Evolutionary conservation across 2,888 invertebrate genomes (phyloP).

Genomic region (Drosophila lacicola): DNA sequence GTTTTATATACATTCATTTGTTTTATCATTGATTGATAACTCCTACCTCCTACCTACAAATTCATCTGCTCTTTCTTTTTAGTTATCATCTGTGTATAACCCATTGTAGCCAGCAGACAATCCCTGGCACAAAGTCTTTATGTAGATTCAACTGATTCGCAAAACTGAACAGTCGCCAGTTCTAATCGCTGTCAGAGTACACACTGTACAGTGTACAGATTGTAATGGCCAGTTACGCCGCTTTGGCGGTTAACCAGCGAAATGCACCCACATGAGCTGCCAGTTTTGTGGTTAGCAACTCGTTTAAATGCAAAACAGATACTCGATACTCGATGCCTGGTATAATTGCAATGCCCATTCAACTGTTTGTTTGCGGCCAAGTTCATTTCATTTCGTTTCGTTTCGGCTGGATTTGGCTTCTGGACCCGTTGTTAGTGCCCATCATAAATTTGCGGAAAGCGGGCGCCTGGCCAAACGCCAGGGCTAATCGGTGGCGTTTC

Average conservation of each 20-base stretch:
- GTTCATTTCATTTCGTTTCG: constrained; percentile 59
- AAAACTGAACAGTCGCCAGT: constrained; percentile 1
- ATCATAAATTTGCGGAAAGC: constrained; percentile 69
- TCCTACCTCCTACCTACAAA: too few relatives aligned
- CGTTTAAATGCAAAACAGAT: constrained; percentile 35
- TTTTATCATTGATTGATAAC: too few relatives aligned
- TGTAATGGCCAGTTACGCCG: constrained; percentile 41
- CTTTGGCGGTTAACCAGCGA: constrained; percentile 27
- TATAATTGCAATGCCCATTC: constrained; percentile 76
- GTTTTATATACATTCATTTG: too few relatives aligned
- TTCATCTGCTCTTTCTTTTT: too few relatives aligned
- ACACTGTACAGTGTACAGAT: constrained; percentile 24
- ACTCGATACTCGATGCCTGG: constrained; percentile 24
- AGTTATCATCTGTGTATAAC: too few relatives aligned
- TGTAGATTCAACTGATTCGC: constrained; percentile 25
- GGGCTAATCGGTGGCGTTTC: constrained; percentile 76
- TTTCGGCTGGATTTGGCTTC: constrained; percentile 46
- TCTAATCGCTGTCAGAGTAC: constrained; percentile 31
- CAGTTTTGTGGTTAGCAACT: constrained; percentile 2
- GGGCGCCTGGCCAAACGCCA: constrained; percentile 60
- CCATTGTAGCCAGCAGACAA: constrained; percentile 3
- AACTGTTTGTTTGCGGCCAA: constrained; percentile 70
- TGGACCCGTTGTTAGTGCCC: constrained; percentile 71
- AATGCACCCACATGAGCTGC: constrained; percentile 45
- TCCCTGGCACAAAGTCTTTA: background rate